phyloP scores from a whole-genome alignment of 1,140 invertebrate genomes.

The Oscheius sp. region DNA sequence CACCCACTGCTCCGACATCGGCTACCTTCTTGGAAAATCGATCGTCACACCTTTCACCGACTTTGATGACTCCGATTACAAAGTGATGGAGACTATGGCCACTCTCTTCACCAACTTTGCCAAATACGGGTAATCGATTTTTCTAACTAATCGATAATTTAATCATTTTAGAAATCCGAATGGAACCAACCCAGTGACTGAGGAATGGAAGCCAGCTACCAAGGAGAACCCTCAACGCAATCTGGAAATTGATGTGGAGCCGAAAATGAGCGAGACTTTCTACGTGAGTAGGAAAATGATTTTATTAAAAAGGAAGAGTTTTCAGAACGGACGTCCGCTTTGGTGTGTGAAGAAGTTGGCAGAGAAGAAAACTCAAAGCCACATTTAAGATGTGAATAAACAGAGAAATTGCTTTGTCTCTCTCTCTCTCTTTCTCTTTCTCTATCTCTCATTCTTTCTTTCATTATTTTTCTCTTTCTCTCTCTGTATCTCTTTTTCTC shows the following conservation, averaged over 20 bases:
- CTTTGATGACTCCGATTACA: constrained; percentile 42
- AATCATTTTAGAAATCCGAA: neutral
- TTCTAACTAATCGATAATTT: neutral
- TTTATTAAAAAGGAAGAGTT: no score
- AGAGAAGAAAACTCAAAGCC: no score
- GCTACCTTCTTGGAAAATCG: constrained; percentile 45
- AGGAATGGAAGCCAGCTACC: neutral
- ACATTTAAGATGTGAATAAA: no score
- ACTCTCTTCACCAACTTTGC: constrained; percentile 48
- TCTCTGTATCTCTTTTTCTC: no score
- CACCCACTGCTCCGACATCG: constrained; percentile 50
- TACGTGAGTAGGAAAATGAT: no score
- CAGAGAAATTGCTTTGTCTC: no score
- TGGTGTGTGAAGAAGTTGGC: no score
- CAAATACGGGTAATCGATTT: constrained; percentile 52
- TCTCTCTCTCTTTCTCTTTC: no score
- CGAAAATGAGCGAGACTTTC: neutral
- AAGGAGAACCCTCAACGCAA: neutral
- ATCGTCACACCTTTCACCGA: constrained; percentile 40
- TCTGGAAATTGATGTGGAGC: neutral
- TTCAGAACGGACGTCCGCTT: no score
- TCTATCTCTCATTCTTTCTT: no score
- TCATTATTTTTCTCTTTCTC: no score
- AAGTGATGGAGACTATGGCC: constrained; percentile 47
- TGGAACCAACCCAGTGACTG: neutral